Percentiles rank a stretch among this genome's conserved stretches.
Conservation (phyloP, 2,888 invertebrate species). For the Dryobota labecula region DNA sequence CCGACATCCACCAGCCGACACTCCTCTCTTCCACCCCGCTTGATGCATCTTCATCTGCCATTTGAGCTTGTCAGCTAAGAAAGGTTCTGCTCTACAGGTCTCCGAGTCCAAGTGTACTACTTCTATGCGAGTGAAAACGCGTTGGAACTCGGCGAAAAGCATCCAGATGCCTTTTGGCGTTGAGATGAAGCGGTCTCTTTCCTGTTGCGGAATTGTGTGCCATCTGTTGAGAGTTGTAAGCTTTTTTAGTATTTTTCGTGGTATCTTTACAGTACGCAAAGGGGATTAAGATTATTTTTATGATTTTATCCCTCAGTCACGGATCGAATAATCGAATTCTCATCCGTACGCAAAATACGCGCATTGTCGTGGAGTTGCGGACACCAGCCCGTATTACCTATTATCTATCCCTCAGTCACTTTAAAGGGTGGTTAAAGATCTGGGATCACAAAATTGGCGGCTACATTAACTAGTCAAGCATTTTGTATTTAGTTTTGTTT, state of each 20-base stretch:
- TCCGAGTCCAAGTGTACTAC: conserved; percentile 96
- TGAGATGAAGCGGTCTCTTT: conserved; percentile 93
- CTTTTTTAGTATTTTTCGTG: conserved; percentile 2
- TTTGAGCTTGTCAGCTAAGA: conserved; percentile 93
- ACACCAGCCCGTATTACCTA: too few species aligned
- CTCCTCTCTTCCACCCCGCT: conserved; percentile 96
- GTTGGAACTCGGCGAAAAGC: conserved; percentile 95
- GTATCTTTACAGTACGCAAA: neutral
- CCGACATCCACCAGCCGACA: conserved; percentile 97
- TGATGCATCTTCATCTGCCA: conserved; percentile 97
- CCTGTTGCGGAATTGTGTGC: conserved; percentile 94
- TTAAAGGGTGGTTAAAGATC: neutral
- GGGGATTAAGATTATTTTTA: neutral
- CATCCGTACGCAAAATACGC: too few species aligned
- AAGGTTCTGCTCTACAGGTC: conserved; percentile 96
- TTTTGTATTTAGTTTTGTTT: neutral
- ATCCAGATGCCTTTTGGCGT: conserved; percentile 95
- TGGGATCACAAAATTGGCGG: neutral
- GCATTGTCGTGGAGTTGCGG: too few species aligned
- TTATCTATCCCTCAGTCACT: neutral
- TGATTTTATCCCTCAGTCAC: too few species aligned
- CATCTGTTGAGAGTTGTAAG: conserved; percentile 84
- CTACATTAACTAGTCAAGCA: neutral
- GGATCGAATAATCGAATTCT: too few species aligned
- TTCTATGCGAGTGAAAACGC: conserved; percentile 95